Conservation (phyloP, 2,797 vertebrate species). For the Distichodus sexfasciatus region DNA sequence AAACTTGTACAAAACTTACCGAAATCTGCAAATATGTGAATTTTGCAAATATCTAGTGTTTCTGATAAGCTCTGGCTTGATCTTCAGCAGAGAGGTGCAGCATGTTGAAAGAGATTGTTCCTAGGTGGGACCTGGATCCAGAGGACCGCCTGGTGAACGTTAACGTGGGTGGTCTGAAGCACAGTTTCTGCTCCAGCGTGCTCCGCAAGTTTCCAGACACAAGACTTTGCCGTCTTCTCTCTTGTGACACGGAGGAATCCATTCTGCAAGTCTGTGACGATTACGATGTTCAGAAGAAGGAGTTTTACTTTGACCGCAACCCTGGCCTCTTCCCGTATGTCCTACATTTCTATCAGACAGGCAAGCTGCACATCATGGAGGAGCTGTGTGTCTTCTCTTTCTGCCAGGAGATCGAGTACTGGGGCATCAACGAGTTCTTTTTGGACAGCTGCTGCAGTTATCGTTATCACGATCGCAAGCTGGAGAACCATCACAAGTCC, state of each 20-base stretch:
- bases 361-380: constrained; percentile 94
- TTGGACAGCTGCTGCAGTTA: constrained; percentile 94
- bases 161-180: constrained; percentile 90
- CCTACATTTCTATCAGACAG: constrained; percentile 95
- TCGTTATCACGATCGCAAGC: constrained; percentile 91
- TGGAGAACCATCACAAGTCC: constrained; percentile 82
- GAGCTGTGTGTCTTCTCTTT: constrained; percentile 97
- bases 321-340: constrained; percentile 90
- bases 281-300: constrained; percentile 86
- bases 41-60: no score
- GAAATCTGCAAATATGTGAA: no score
- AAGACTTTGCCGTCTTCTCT: constrained; percentile 88
- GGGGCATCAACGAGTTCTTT: constrained; percentile 96
- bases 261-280: constrained; percentile 94
- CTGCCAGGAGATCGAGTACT: constrained; percentile 97
- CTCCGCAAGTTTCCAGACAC: constrained; percentile 91
- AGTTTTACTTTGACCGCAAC: constrained; percentile 96
- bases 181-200: constrained; percentile 83
- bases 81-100: constrained; percentile 36
- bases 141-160: constrained; percentile 83
- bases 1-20: no score
- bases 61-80: constrained; percentile 1
- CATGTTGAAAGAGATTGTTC: constrained; percentile 83
- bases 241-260: constrained; percentile 88
- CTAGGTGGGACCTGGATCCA: constrained; percentile 66